Percentiles rank a stretch among this genome's conserved stretches.
These are phyloP conservation scores for Actinemys pallida DNA, from an alignment of 2,113 vertebrate genomes.

Conservation along the genomic window DNA sequence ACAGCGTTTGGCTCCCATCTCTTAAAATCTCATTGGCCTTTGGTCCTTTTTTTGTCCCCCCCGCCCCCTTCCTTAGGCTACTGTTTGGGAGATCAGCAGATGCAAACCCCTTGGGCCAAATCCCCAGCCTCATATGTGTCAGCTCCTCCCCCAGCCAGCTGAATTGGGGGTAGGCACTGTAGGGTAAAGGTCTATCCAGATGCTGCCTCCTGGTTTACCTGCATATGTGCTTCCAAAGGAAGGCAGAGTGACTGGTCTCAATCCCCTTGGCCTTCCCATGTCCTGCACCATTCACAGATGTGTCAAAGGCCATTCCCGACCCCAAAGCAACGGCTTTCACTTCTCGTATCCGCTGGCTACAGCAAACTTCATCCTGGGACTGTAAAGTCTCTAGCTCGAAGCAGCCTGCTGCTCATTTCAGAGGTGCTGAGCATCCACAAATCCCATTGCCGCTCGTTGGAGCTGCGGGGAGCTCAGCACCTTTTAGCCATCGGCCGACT, in stretches of 20 bases:
- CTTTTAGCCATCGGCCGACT: background rate
- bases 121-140: background rate
- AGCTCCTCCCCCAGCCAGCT: background rate
- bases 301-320: background rate
- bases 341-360: background rate
- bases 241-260: background rate
- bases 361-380: background rate
- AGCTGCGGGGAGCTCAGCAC: background rate
- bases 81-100: background rate
- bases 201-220: background rate
- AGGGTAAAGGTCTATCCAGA: background rate
- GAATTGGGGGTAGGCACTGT: background rate
- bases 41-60: background rate
- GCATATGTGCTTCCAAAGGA: background rate
- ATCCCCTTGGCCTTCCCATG: background rate
- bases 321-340: background rate
- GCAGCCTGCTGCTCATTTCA: background rate
- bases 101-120: background rate
- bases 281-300: background rate
- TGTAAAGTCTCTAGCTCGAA: background rate
- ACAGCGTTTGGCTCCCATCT: background rate
- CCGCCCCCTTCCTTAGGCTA: background rate
- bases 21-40: background rate
- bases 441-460: background rate
- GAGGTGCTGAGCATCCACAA: background rate